Base-by-base conservation (phyloP, 2,797 vertebrate genomes). In the Sitta carolinensis region DNA sequence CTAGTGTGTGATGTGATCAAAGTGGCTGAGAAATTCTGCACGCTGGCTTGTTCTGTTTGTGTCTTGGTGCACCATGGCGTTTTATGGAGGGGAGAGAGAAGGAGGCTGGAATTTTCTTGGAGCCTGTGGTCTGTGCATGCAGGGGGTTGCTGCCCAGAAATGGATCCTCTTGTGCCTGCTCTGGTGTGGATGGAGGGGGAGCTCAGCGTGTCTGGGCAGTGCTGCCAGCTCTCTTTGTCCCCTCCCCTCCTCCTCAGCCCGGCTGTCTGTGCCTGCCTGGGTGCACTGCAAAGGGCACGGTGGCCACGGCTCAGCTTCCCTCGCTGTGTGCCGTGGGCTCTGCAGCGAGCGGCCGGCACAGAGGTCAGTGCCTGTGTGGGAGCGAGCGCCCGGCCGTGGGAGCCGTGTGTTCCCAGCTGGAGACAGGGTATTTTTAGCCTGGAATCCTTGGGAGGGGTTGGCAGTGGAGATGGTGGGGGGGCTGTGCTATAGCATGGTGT, bases 401-500 rank as follows among this genome's bases (percentile, higher is more conserved):
- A 88, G 73, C 73, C 0, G 47, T 34, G 63, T 79, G 40, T 45
- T 51, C 48, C 32, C 1, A 5, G 16, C 22, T 1, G 32, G 23
- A 72, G 68, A 50, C 73, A 48, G 10, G 5, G 6, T 92, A 70
- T 93, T 94, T 94, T 91, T 85, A 92, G 61, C 85, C 52, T 50
- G 62, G 84, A 75, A 72, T 94, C 76, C 52, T 43, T 15, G 5
- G 3, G 73, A 86, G n/a, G 16, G 47, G 91, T 0, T 1, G 68
- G 72, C 36, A 18, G 68, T 26, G 17, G 59, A 52, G 38, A 40
- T 2, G 11, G n/a, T n/a, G 22, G 42, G 25, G 45, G 34, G 25
- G 17, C 82, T 73, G 11, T 52, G 66, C 57, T 5, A 1, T 23
- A 7, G 47, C 0, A 0, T 0, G 2, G 26, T 74, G 61, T 38